Base-by-base conservation (phyloP, 1,140 invertebrate genomes). In the Eumeta japonica region DNA sequence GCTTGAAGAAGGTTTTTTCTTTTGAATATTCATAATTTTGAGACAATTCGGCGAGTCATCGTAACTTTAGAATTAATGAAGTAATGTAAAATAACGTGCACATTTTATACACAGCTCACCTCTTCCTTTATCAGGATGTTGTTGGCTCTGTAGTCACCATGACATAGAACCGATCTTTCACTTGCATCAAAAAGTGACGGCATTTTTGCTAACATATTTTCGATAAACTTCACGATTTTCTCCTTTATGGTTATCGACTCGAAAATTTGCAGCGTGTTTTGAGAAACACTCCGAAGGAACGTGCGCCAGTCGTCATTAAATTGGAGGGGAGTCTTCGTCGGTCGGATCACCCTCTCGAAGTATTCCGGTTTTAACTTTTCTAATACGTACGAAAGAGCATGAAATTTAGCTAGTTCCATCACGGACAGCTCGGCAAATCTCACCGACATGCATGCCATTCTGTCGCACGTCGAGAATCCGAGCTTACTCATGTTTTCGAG, bases 371-470 rank as follows among this genome's bases (percentile, higher is more conserved):
- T 43, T 39, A 30, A 50, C 9, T 45, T 48, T 35, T 62, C 37
- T 16, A 66, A 28, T 10, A 53, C 57, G 24, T 58, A 64, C 3
- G 62, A 57, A n/a, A 71, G 20, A 0, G 40, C 48, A 37, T 71
- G 66, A 28, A 71, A 57, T 45, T 50, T 64, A 0, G 62, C 62
- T n/a, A 71, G 35, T 33, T 60, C 46, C 45, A 57, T 32, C 9
- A 65, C 30, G 11, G 53, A 52, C 17, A 46, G 39, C 35, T 62
- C 45, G 3, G 53, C 54, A 42, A 54, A 63, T 24, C 58, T 44
- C 10, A 51, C 20, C 12, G 55, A 29, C 10, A 60, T 50, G 5
- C 60, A 35, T 10, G 65, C 53, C 33, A 57, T 47, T 46, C 50
- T 51, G 10, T 45, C 18, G 27, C 41, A 38, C 9, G 52, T 61